Base-by-base conservation (phyloP, 1,140 invertebrate genomes). In the Ooceraea biroi region DNA sequence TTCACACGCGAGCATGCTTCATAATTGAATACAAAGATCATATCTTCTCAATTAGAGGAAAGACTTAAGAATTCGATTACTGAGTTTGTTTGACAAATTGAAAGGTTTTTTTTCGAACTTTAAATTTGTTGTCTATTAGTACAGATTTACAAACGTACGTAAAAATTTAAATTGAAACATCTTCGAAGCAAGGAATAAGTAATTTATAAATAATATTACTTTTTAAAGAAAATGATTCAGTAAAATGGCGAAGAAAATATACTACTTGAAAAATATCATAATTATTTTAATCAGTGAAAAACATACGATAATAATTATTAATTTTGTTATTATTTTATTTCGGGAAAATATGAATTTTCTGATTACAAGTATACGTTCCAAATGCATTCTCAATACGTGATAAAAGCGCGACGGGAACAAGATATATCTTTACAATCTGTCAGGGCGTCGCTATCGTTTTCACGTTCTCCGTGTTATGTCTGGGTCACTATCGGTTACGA, bases 401-500 rank as follows among this genome's bases (percentile, higher is more conserved):
- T 8, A 30, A 71, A 10, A 41, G 17, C 11, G 22, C 4, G 2
- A n/a, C n/a, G n/a, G n/a, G n/a, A n/a, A n/a, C n/a, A n/a, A n/a
- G n/a, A 36, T 7, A 7, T 41, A 77, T 77, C 44, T 27, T 17
- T n/a, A 41, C 41, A 65, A 76, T 65, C 61, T 66, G 73, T 77
- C 73, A 7, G 36, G 36, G 36, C 36, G 73, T 41, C 19, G 60
- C 60, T 65, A 65, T 65, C 73, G 25, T 63, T 76, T 36, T 11
- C 60, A 50, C 58, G 17, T 41, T 50, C 44, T 12, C 25, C 44
- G 73, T 25, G 4, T 30, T 63, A 65, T 48, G 63, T 74, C 57
- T 57, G 71, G 30, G 52, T 65, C 58, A 48, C 76, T 78, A 27
- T 78, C 76, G 65, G 48, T 69, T 57, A 57, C 76, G 61, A 66